Conservation (phyloP, 2,888 invertebrate genomes). For the Rhamphomyia laevipes region DNA sequence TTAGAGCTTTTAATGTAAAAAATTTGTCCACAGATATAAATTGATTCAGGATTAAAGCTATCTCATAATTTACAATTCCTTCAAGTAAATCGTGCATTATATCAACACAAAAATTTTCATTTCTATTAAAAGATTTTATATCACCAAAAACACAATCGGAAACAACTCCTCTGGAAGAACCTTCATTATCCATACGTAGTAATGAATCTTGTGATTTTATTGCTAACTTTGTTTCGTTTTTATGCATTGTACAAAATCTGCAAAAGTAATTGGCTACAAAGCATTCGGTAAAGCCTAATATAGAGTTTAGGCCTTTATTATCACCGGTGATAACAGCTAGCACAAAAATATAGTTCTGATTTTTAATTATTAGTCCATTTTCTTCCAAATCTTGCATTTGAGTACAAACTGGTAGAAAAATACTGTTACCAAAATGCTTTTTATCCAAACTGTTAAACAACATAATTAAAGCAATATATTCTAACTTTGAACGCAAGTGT, state of each 20-base stretch:
- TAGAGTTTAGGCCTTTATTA: conserved; percentile 6
- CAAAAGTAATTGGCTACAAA: conserved; percentile 5
- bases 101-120: conserved; percentile 12
- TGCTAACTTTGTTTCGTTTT: no score
- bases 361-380: neutral
- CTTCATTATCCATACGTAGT: no score
- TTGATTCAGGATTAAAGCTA: conserved; percentile 7
- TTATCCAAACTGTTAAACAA: conserved; percentile 2
- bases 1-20: neutral
- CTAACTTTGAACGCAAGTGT: neutral
- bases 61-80: conserved; percentile 2
- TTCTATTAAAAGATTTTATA: conserved; percentile 10
- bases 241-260: conserved; percentile 2
- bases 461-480: conserved; percentile 3
- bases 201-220: no score
- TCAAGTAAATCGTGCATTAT: conserved; percentile 13
- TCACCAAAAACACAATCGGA: neutral
- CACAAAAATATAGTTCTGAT: neutral
- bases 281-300: conserved; percentile 3
- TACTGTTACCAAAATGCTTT: neutral
- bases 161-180: no score
- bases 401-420: neutral
- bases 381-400: conserved; percentile 1
- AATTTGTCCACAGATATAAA: conserved; percentile 3
- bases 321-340: neutral